Evolutionary conservation across 2,888 invertebrate genomes (phyloP).

Genomic region (Baccha elongata): DNA sequence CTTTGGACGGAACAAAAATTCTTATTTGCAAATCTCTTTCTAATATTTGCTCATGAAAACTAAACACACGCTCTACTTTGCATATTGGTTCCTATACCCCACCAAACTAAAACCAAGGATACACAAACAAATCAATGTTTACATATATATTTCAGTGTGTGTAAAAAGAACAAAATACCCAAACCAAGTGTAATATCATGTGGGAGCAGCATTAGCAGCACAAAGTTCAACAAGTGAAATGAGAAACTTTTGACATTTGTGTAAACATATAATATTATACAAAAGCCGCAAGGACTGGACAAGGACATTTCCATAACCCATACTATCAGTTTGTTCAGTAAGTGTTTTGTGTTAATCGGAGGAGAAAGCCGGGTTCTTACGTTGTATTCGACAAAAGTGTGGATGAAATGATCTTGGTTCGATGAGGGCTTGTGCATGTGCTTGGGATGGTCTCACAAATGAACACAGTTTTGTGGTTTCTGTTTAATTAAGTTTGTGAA

Average conservation of each 20-base stretch:
- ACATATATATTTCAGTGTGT: constrained; percentile 12
- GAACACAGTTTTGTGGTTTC: constrained; percentile 72
- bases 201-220: constrained; percentile 39
- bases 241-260: too few relatives aligned
- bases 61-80: constrained; percentile 47
- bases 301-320: too few relatives aligned
- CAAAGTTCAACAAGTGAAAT: constrained; percentile 73
- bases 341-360: constrained; percentile 25
- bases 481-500: constrained; percentile 73
- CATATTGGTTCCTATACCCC: too few relatives aligned
- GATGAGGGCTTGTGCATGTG: constrained; percentile 53
- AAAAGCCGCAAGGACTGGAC: not conserved
- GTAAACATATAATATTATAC: too few relatives aligned
- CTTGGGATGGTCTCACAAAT: constrained; percentile 72
- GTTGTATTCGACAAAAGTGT: not conserved
- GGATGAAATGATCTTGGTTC: constrained; percentile 42
- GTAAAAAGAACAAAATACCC: constrained; percentile 67
- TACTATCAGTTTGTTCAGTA: not conserved
- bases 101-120: constrained; percentile 3
- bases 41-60: constrained; percentile 65
- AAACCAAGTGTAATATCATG: constrained; percentile 55
- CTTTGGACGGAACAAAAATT: constrained; percentile 38
- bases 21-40: constrained; percentile 46
- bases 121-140: constrained; percentile 53
- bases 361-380: constrained; percentile 14